Evolutionary conservation across 2,888 invertebrate genomes (phyloP).

Genomic region (Prostheceraeus crozeri): DNA sequence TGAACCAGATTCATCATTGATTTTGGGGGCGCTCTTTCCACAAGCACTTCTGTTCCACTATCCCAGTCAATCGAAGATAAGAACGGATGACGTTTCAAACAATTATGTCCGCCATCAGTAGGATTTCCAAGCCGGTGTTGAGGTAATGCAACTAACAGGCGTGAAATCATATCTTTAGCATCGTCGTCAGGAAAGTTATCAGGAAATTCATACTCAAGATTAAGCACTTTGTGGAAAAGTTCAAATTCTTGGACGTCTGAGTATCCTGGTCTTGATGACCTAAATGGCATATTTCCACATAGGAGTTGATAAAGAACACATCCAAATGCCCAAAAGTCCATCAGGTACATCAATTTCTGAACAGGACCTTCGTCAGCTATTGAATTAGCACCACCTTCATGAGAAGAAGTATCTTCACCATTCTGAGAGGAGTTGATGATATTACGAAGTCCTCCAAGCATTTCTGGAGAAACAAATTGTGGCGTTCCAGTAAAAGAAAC

Average conservation of each 20-base stretch:
- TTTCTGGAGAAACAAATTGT: slow-evolving; percentile 35
- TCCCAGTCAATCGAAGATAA: slow-evolving; percentile 77
- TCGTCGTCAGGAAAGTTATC: slow-evolving; percentile 76
- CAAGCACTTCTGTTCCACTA: no score
- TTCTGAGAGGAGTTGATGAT: neutral
- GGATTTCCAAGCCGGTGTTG: slow-evolving; percentile 70
- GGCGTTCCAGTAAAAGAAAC: slow-evolving; percentile 33
- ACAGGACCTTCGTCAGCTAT: no score
- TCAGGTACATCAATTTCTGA: slow-evolving; percentile 28
- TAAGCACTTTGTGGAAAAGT: slow-evolving; percentile 87
- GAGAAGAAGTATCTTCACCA: neutral
- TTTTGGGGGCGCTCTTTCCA: no score
- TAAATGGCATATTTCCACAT: slow-evolving; percentile 80
- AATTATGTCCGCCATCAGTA: slow-evolving; percentile 64
- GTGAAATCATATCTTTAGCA: slow-evolving; percentile 78
- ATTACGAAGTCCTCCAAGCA: slow-evolving; percentile 4
- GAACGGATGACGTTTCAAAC: slow-evolving; percentile 77
- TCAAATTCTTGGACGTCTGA: slow-evolving; percentile 93
- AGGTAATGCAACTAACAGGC: slow-evolving; percentile 74
- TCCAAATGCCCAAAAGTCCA: slow-evolving; percentile 86
- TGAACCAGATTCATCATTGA: no score
- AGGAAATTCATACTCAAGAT: slow-evolving; percentile 81
- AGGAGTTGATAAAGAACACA: slow-evolving; percentile 95
- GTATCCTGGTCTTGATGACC: slow-evolving; percentile 62
- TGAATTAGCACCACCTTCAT: slow-evolving; percentile 60